A percentile compares a stretch with the other conserved stretches of the same genome.
These are phyloP conservation scores for Lampropteryx suffumata DNA, from an alignment of 2,888 invertebrate species.

Conservation along the genomic window DNA sequence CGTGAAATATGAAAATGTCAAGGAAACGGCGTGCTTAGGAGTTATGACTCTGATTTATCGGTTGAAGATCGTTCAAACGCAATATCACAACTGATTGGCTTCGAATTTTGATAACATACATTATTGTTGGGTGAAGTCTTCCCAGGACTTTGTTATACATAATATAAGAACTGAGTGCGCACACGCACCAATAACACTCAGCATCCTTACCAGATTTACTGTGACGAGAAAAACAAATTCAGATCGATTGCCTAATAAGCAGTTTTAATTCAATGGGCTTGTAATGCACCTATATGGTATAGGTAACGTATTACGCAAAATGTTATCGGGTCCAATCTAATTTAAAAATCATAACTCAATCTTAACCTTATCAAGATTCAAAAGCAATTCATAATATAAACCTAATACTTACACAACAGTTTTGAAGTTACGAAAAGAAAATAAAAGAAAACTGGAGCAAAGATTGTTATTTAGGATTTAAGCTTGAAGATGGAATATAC, in stretches of 20 bases:
- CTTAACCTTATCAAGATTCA: slow-evolving; percentile 12
- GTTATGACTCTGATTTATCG: slow-evolving; percentile 19
- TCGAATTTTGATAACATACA: neutral
- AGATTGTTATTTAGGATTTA: neutral
- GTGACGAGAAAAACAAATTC: too few species aligned
- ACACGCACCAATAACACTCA: too few species aligned
- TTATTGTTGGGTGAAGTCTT: neutral
- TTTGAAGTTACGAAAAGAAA: slow-evolving; percentile 2
- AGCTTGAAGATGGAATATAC: too few species aligned
- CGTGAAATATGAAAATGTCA: slow-evolving; percentile 45
- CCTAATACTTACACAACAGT: neutral
- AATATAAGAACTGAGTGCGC: too few species aligned
- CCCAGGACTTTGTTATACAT: too few species aligned
- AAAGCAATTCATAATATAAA: slow-evolving; percentile 8
- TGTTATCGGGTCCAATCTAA: slow-evolving; percentile 2
- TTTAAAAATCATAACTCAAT: slow-evolving; percentile 2
- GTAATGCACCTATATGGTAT: too few species aligned
- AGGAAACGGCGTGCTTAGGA: slow-evolving; percentile 34
- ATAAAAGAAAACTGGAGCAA: neutral
- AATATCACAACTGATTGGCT: slow-evolving; percentile 1
- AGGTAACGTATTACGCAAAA: neutral
- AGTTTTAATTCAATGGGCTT: too few species aligned
- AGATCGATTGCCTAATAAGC: too few species aligned
- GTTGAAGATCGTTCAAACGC: slow-evolving; percentile 24
- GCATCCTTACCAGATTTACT: too few species aligned